These are phyloP conservation scores for Berghia stephanieae DNA, from an alignment of 1,140 invertebrate genomes.

Conservation along the genomic window DNA sequence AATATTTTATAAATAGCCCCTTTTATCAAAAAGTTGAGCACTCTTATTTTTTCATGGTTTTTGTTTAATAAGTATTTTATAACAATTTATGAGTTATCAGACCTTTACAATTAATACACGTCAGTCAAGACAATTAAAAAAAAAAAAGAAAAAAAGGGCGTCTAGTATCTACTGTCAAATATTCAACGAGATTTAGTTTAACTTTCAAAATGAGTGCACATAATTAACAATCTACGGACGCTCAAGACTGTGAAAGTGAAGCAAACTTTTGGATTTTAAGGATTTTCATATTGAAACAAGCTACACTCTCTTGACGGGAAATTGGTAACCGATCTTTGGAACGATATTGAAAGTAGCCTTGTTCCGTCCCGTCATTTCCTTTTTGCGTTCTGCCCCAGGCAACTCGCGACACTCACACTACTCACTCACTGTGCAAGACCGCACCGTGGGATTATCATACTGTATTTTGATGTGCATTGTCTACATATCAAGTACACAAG, in stretches of 20 bases:
- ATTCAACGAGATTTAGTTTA: neutral
- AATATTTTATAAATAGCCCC: no score
- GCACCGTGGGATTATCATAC: no score
- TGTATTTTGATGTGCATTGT: neutral
- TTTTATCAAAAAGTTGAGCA: no score
- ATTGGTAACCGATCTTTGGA: neutral
- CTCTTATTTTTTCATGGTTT: no score
- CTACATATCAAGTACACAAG: conserved; percentile 23
- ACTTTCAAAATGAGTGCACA: neutral
- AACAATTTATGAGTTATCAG: no score
- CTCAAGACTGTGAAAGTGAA: neutral
- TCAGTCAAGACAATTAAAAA: no score
- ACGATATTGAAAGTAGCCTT: neutral
- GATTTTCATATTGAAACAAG: neutral
- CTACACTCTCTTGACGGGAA: no score
- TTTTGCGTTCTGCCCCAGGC: neutral
- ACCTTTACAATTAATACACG: no score
- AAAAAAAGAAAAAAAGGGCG: no score
- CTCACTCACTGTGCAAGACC: neutral
- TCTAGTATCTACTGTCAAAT: neutral
- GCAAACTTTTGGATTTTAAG: neutral
- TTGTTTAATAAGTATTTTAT: no score
- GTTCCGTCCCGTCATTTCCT: neutral
- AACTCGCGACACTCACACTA: conserved; percentile 8
- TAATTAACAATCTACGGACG: neutral